Base-by-base conservation (phyloP, 2,888 invertebrate species). In the Tinea semifulvella region DNA sequence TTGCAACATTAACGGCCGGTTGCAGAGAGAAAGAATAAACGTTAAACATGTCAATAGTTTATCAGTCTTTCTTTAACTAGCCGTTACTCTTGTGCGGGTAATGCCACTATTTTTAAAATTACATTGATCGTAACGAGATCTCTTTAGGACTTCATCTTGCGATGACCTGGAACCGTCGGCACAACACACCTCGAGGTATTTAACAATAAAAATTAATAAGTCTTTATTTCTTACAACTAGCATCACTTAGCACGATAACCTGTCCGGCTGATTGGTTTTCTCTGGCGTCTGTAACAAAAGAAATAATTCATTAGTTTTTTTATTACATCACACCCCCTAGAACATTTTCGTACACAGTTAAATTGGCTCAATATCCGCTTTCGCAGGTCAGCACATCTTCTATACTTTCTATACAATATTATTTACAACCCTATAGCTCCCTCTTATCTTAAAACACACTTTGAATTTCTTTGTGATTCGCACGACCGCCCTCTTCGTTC, bases 271-370 rank as follows among this genome's bases (percentile, higher is more conserved):
- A 56, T 84, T 83, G 58, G 85, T 77, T 65, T 86, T 86, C 63
- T 86, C 86, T 56, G 85, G 81, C 53, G 82, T 83, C 86, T 87
- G 86, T 61, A 86, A 86, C 77, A 83, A 84, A 22, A 11, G 22
- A 40, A 39, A 40, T 13, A 22, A 22, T 7, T 17, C 38, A 38
- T 38, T 38, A 38, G 13, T 22, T n/a, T 18, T 7, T 11, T 31
- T n/a, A 31, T 31, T 31, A 11, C 13, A 31, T 5, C 13, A 36
- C 25, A 22, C 25, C n/a, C n/a, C n/a, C n/a, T n/a, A n/a, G n/a
- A n/a, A n/a, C n/a, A n/a, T n/a, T n/a, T n/a, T n/a, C n/a, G n/a
- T n/a, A n/a, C n/a, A n/a, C n/a, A n/a, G n/a, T n/a, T n/a, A n/a
- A n/a, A n/a, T n/a, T n/a, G n/a, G n/a, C n/a, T n/a, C n/a, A n/a